These are phyloP conservation scores for Aphaenogaster rudis DNA, from an alignment of 1,140 invertebrate species.

Conservation along the genomic window DNA sequence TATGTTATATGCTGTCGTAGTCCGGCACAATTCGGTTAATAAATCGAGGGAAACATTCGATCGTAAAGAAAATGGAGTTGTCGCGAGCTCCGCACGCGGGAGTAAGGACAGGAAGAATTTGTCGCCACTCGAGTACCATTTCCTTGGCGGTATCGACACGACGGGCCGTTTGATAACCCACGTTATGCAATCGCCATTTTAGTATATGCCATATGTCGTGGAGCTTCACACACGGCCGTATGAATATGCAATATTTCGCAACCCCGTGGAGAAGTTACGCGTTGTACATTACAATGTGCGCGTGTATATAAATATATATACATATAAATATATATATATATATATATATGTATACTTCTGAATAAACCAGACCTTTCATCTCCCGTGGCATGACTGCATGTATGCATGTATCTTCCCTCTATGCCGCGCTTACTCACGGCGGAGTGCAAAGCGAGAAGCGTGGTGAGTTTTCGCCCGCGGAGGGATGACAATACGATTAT, in stretches of 20 bases:
- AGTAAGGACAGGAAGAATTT: constrained; percentile 34
- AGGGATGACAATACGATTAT: constrained; percentile 61
- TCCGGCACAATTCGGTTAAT: constrained; percentile 18
- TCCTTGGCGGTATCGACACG: constrained; percentile 59
- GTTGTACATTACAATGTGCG: constrained; percentile 40
- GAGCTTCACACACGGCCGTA: constrained; percentile 65
- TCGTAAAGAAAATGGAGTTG: constrained; percentile 59
- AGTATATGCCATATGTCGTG: constrained; percentile 65
- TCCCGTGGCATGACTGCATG: constrained; percentile 42
- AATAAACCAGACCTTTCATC: constrained; percentile 71
- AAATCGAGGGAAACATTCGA: constrained; percentile 40
- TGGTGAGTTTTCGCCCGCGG: constrained; percentile 33
- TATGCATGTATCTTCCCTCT: constrained; percentile 50
- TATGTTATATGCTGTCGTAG: neutral
- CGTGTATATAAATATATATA: constrained; percentile 7
- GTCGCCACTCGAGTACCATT: constrained; percentile 66
- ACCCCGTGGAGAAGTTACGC: constrained; percentile 67
- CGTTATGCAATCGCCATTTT: constrained; percentile 71
- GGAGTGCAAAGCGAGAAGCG: constrained; percentile 43
- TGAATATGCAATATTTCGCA: constrained; percentile 75
- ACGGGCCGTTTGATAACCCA: constrained; percentile 67
- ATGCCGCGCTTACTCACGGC: neutral
- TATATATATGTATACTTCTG: constrained; percentile 31
- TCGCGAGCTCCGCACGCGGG: neutral
- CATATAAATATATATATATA: constrained; percentile 9